Conservation (phyloP, 1,140 invertebrate species). For the Hesperophylax magnus region DNA sequence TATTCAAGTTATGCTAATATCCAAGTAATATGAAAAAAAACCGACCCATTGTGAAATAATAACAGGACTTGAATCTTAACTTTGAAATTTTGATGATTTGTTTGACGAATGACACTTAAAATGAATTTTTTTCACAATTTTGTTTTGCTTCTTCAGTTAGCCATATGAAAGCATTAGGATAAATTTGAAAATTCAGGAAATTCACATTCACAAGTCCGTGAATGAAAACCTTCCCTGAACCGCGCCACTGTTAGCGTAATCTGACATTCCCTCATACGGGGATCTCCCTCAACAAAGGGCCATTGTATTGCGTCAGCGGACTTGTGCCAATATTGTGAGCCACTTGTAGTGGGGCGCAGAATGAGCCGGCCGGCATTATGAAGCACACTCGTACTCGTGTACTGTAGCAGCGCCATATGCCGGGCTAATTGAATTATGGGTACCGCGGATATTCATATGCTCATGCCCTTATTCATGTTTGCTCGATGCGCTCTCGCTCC, state of each 20-base stretch:
- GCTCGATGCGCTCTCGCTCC: slow-evolving; percentile 2
- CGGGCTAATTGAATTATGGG: slow-evolving; percentile 35
- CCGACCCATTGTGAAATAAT: no score
- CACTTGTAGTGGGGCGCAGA: background rate
- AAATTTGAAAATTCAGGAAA: no score
- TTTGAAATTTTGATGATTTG: no score
- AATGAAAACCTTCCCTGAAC: background rate
- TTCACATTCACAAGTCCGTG: no score
- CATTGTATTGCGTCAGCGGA: slow-evolving; percentile 28
- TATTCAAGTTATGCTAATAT: no score
- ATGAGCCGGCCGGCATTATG: background rate
- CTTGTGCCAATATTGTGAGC: slow-evolving; percentile 32
- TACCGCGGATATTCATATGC: slow-evolving; percentile 30
- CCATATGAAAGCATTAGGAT: no score
- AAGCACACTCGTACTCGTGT: background rate
- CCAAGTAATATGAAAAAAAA: no score
- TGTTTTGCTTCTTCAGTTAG: no score
- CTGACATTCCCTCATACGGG: slow-evolving; percentile 4
- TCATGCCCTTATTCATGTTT: slow-evolving; percentile 28
- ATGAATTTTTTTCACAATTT: no score
- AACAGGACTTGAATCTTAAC: no score
- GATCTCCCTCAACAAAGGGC: slow-evolving; percentile 14
- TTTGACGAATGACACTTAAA: no score
- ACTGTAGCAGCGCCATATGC: slow-evolving; percentile 9
- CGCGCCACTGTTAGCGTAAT: background rate